Percentiles rank a stretch among this genome's conserved stretches.
Evolutionary conservation across 2,113 vertebrate species (phyloP).

Genomic region (Thunnus thynnus): DNA sequence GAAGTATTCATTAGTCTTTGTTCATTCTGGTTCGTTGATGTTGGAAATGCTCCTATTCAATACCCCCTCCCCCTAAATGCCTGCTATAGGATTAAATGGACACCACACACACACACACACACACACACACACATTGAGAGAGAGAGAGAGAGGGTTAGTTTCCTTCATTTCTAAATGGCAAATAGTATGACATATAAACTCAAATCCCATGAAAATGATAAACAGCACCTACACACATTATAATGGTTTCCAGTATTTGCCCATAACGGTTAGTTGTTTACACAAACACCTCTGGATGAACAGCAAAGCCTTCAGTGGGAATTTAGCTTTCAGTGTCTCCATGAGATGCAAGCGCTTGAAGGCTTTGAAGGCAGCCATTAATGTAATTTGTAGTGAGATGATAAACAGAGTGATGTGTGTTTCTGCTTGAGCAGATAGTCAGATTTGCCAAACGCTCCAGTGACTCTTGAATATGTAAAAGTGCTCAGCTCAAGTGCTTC

Average conservation of each 20-base stretch:
- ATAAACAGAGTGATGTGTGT: constrained; percentile 83
- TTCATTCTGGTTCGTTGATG: constrained; percentile 45
- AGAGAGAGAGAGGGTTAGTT: not conserved
- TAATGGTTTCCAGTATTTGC: constrained; percentile 13
- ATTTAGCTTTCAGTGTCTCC: constrained; percentile 48
- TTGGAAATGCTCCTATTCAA: constrained; percentile 44
- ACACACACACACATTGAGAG: not conserved
- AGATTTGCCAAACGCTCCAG: constrained; percentile 83
- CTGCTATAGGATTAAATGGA: constrained; percentile 38
- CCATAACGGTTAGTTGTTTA: constrained; percentile 51
- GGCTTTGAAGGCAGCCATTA: constrained; percentile 79
- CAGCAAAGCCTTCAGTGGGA: constrained; percentile 53
- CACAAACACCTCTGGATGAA: constrained; percentile 47
- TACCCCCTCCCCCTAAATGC: constrained; percentile 60
- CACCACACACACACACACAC: constrained; percentile 29
- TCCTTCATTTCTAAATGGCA: constrained; percentile 13
- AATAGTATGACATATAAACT: constrained; percentile 14
- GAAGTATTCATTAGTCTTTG: constrained; percentile 42
- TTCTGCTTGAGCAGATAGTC: constrained; percentile 84
- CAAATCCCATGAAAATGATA: constrained; percentile 12
- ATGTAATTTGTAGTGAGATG: constrained; percentile 84
- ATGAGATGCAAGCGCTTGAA: constrained; percentile 41
- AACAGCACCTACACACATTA: constrained; percentile 9
- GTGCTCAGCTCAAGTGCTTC: constrained; percentile 65
- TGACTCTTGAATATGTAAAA: constrained; percentile 85